Evolutionary conservation across 2,888 invertebrate genomes (phyloP), one percentile per base, ranked within the genome.

Genomic region (Euplexia lucipara): DNA sequence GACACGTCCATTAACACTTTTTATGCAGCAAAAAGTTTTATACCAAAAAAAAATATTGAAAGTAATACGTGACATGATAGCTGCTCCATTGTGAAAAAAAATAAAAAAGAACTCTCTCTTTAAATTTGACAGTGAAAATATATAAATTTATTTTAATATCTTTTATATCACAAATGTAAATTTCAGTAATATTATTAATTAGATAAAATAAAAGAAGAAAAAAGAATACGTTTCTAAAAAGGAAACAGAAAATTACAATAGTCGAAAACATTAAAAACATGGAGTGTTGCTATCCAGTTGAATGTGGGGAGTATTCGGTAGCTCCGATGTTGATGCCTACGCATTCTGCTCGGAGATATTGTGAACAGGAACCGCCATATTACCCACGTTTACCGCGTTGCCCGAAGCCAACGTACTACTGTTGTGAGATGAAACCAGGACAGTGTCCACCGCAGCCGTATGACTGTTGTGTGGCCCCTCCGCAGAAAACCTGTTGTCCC

Each of bases 301-400:
- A 88, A 3, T 89, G 90, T 66, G 88, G 85, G 20, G 86, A 88
- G 39, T 90, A 81, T 70, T 61, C 87, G 16, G 92, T 92, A 14
- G 81, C 89, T 6, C 94, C 94, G 7, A 77, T 91, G 62, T 78
- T 93, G 62, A 68, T 88, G 20, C 65, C 88, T 2, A 75, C 88
- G 6, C 80, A 82, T 64, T 74, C 75, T 45, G 76, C 85, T 7
- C 63, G 81, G 1, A 88, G 86, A 63, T 90, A 83, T 64, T 85
- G 83, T 57, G 88, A 89, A n/a, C 86, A 81, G 3, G 70, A 70
- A 0, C 81, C 83, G 14, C 41, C 81, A 14, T 92, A 85, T 45
- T 86, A 79, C 30, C 89, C 92, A 1, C 90, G 88, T 64, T 68
- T 92, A 61, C 93, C 93, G 4, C 79, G 82, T 12, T 91, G 91